A percentile compares a stretch with the other conserved stretches of the same genome.
Conservation (phyloP, 2,888 invertebrate species). For the Melipona beecheii region DNA sequence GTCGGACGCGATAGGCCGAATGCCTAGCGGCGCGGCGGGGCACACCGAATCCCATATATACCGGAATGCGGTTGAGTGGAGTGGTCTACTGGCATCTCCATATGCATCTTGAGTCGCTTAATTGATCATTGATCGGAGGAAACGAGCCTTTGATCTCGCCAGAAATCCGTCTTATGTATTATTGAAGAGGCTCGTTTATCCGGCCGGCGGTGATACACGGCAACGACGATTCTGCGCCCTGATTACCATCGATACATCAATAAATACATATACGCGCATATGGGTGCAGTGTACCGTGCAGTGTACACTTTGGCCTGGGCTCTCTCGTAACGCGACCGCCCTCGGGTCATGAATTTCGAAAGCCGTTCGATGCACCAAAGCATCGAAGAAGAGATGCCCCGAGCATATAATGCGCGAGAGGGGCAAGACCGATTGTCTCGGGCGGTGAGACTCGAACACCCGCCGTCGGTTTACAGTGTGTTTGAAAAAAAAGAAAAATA, state of each 20-base stretch:
- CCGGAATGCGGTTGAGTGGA: constrained; percentile 24
- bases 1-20: background rate
- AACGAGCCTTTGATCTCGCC: constrained; percentile 65
- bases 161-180: constrained; percentile 69
- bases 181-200: constrained; percentile 69
- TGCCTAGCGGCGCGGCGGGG: background rate
- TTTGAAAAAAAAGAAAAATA: too few relatives aligned
- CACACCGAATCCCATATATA: background rate
- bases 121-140: constrained; percentile 59
- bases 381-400: constrained; percentile 32
- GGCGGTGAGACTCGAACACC: constrained; percentile 5
- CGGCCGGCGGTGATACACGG: constrained; percentile 6
- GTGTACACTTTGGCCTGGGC: constrained; percentile 2
- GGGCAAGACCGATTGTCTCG: constrained; percentile 14
- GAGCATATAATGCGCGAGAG: constrained; percentile 23
- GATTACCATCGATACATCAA: constrained; percentile 38
- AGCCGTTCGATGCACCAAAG: constrained; percentile 49
- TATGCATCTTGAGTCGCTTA: constrained; percentile 52
- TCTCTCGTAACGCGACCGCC: constrained; percentile 22
- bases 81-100: constrained; percentile 54
- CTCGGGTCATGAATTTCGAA: constrained; percentile 58
- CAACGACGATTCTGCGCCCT: constrained; percentile 34
- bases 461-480: background rate
- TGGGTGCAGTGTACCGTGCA: background rate
- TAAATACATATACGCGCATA: constrained; percentile 17